Conservation (phyloP, 2,888 invertebrate genomes). For the Callinectes sapidus region DNA sequence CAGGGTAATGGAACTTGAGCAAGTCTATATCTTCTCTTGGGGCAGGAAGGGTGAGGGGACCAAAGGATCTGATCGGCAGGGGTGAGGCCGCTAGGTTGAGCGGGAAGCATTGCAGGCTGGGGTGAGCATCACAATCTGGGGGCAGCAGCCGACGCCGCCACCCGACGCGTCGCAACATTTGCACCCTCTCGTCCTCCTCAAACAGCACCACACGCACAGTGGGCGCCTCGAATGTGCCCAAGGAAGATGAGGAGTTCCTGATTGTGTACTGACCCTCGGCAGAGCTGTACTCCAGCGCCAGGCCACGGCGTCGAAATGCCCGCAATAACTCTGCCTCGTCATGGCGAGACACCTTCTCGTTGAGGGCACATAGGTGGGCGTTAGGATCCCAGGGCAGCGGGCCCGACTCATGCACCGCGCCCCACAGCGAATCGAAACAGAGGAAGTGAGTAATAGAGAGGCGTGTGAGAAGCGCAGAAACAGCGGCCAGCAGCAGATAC, state of each 20-base stretch:
- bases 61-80: constrained; percentile 77
- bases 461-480: constrained; percentile 59
- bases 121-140: constrained; percentile 78
- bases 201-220: constrained; percentile 78
- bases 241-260: constrained; percentile 73
- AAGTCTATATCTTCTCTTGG: constrained; percentile 80
- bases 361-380: constrained; percentile 78
- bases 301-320: constrained; percentile 77
- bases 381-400: constrained; percentile 79
- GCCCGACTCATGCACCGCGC: constrained; percentile 78
- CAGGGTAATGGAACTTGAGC: constrained; percentile 80
- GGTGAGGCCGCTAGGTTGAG: constrained; percentile 78
- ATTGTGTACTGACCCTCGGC: constrained; percentile 78
- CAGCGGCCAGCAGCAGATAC: constrained; percentile 56
- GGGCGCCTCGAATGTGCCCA: constrained; percentile 22
- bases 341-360: constrained; percentile 75
- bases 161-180: constrained; percentile 78
- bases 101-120: constrained; percentile 79
- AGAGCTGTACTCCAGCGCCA: constrained; percentile 78
- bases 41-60: constrained; percentile 78
- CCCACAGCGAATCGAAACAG: constrained; percentile 80
- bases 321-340: constrained; percentile 78
- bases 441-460: constrained; percentile 79
- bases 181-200: constrained; percentile 76
- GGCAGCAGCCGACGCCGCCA: constrained; percentile 79